A percentile compares a stretch with the other conserved stretches of the same genome.
These are phyloP conservation scores for Drosophila albomicans DNA, from an alignment of 1,140 invertebrate genomes.

Conservation along the genomic window DNA sequence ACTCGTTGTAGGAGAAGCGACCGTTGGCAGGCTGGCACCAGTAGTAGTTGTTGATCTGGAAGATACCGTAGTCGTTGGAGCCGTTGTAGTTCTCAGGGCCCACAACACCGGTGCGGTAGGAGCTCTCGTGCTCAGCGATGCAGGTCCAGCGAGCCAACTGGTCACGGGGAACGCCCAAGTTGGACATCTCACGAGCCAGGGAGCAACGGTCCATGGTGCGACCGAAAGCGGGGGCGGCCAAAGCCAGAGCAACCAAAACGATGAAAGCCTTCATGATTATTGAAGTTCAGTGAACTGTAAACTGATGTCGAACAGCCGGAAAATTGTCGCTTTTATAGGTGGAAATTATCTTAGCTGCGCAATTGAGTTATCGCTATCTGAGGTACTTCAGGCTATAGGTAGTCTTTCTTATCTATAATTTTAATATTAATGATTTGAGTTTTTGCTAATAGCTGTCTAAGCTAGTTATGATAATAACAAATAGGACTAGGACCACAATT, in stretches of 20 bases:
- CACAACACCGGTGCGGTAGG: constrained; percentile 46
- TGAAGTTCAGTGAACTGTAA: constrained; percentile 12
- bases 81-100: constrained; percentile 58
- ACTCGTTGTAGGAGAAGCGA: constrained; percentile 50
- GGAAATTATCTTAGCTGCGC: constrained; percentile 24
- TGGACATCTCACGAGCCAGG: constrained; percentile 67
- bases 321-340: constrained; percentile 51
- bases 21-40: constrained; percentile 68
- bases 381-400: constrained; percentile 9
- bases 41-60: constrained; percentile 74
- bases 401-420: background rate
- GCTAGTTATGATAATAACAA: background rate
- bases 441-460: background rate
- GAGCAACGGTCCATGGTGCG: constrained; percentile 72
- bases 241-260: constrained; percentile 46
- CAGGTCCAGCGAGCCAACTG: constrained; percentile 53
- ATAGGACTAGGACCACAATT: background rate
- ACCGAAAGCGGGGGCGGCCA: constrained; percentile 37
- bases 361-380: background rate
- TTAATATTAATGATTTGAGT: background rate
- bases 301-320: constrained; percentile 6
- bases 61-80: constrained; percentile 71
- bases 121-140: constrained; percentile 59
- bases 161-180: constrained; percentile 47
- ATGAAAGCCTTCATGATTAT: constrained; percentile 54